These are phyloP conservation scores for Thymelicus acteon DNA, from an alignment of 2,888 invertebrate genomes.

Conservation along the genomic window DNA sequence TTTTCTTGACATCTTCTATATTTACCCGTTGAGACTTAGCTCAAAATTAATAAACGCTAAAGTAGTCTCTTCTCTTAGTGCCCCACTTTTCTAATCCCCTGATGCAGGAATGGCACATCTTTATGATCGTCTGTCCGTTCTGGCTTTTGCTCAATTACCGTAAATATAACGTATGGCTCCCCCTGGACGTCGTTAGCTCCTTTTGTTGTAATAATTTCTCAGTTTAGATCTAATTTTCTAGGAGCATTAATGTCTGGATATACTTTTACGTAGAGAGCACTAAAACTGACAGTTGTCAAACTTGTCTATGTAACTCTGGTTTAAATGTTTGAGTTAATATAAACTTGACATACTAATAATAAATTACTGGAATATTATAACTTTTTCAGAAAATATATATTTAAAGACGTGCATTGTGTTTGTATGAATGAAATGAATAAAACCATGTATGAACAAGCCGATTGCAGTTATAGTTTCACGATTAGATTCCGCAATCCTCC, in stretches of 20 bases:
- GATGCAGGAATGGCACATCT: slow-evolving; percentile 9
- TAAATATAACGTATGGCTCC: slow-evolving; percentile 33
- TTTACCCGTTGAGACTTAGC: too few species aligned
- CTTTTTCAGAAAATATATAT: too few species aligned
- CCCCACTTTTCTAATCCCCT: slow-evolving; percentile 11
- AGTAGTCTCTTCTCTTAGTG: neutral
- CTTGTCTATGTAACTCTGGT: slow-evolving; percentile 8
- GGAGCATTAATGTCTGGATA: neutral
- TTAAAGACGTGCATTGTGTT: too few species aligned
- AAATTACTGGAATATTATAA: neutral
- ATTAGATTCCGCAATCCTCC: neutral
- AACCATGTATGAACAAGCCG: neutral
- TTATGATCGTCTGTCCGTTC: slow-evolving; percentile 29
- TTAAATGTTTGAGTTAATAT: neutral
- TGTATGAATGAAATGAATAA: too few species aligned
- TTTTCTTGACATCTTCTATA: too few species aligned
- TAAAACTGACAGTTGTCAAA: neutral
- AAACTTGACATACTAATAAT: neutral
- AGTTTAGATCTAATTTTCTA: slow-evolving; percentile 24
- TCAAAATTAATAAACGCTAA: neutral
- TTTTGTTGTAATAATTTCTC: slow-evolving; percentile 23
- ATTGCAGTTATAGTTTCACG: neutral
- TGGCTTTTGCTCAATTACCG: slow-evolving; percentile 22
- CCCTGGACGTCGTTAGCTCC: slow-evolving; percentile 28
- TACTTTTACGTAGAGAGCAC: neutral